Evolutionary conservation across 1,140 invertebrate species (phyloP), one percentile per base, ranked within the genome.

Genomic region (Lerema accius): DNA sequence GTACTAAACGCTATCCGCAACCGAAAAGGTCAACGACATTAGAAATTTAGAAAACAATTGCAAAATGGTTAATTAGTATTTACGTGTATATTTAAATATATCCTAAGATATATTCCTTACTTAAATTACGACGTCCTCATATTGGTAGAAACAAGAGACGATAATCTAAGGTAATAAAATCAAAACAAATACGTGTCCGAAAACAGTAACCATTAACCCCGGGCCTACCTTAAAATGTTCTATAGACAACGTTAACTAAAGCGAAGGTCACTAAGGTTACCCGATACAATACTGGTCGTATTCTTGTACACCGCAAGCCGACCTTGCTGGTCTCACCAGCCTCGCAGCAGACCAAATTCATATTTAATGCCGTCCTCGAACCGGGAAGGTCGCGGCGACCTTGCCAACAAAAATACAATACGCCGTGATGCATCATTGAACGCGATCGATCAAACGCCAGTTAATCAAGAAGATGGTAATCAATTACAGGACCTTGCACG

Each of bases 321-420:
- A 39, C 55, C 55, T 58, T 46, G 55, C 15, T 58, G 28, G 19
- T 42, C 42, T 58, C 55, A 46, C 10, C 23, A 46, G 55, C 55
- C 55, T 46, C 55, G 40, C 26, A 58, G 16, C 55, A 58, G 55
- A 58, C 55, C 55, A 58, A 58, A 58, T 58, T 37, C 40, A 58
- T 58, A 58, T 46, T 58, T 58, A 58, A 58, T 58, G 28, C 55
- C 53, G 55, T 45, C 55, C 55, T 58, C 42, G 40, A 46, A 46
- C 14, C 9, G 40, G 14, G 55, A 39, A 58, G 55, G 55, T 46
- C 42, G 42, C 55, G 23, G 2, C 14, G 55, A 35, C 55, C 55
- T 58, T 42, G 55, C 0, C 55, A 43, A 35, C 28, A 59, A 48
- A 48, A 59, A 59, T 45, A 59, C 55, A 59, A 59, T 59, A 59